Evolutionary conservation across 2,888 invertebrate species (phyloP), one percentile per base, ranked within the genome.

Genomic region (Abrostola tripartita): DNA sequence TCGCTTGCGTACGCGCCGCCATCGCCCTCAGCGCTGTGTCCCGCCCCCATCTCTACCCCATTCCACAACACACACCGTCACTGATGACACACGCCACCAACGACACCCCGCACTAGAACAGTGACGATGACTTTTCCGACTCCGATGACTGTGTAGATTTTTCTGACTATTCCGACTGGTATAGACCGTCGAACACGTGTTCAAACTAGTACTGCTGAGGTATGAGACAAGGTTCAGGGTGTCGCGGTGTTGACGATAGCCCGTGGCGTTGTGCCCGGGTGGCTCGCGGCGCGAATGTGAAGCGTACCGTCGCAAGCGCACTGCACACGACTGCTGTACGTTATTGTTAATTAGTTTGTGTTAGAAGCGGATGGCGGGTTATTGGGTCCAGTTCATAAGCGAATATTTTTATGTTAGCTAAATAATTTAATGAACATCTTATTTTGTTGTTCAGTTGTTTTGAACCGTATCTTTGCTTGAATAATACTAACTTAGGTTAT

Each of bases 31-130:
- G 92, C 94, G 87, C 95, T 95, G 74, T 95, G 94, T 77, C 93
- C 94, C 73, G 95, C 93, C 80, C 95, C 95, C 94, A 94, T 95
- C 84, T 69, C 82, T 92, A 90, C 88, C 92, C 92, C 93, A 92
- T 93, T 84, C 90, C 92, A 90, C 90, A 85, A 85, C 91, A 91
- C 90, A 90, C 91, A 90, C 91, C 88, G 84, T 88, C 92, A 92
- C 91, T 88, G 85, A 90, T 88, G 82, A 89, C 90, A 89, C 90
- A 85, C 86, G 85, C 84, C 65, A 73, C 83, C 85, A 81, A 83
- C 81, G 90, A 90, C 92, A 91, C 92, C 90, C 87, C 60, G 57
- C 64, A 76, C 74, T 63, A 40, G 67, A 73, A 73, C 74, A 75
- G 77, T 75, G 74, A 77, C 78, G 71, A 72, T 72, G 71, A 61